Evolutionary conservation across 2,888 invertebrate species (phyloP).

Genomic region (Meteorus colon): DNA sequence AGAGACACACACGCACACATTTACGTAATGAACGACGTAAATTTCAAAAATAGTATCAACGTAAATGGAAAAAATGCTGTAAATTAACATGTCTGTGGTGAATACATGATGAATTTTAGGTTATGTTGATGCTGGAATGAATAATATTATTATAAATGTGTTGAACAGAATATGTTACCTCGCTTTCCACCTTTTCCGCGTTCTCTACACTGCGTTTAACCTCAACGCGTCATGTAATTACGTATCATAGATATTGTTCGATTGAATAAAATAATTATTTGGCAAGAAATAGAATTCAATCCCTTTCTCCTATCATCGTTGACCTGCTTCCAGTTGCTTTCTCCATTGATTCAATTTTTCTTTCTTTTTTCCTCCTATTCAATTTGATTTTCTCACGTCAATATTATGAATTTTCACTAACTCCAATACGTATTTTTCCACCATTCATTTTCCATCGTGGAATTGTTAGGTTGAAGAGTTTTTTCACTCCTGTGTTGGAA

Average conservation of each 20-base stretch:
- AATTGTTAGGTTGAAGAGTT: neutral
- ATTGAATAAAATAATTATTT: constrained; percentile 26
- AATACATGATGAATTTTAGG: neutral
- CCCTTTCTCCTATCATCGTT: constrained; percentile 48
- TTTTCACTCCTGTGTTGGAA: neutral
- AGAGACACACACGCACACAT: neutral
- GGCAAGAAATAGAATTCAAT: constrained; percentile 45
- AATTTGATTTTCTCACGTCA: constrained; percentile 34
- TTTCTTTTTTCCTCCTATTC: constrained; percentile 39
- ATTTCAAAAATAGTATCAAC: constrained; percentile 12
- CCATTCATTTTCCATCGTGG: constrained; percentile 20
- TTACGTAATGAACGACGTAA: constrained; percentile 30
- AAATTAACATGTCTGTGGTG: neutral
- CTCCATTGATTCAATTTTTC: constrained; percentile 50
- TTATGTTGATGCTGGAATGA: neutral
- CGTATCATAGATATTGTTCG: constrained; percentile 31
- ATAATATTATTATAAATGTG: neutral
- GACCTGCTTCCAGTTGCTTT: constrained; percentile 51
- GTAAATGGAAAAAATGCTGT: neutral
- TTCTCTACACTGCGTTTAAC: constrained; percentile 23
- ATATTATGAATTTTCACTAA: constrained; percentile 24
- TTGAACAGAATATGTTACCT: neutral
- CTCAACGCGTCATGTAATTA: constrained; percentile 25
- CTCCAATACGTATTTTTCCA: constrained; percentile 20
- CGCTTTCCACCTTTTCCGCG: neutral